Percentiles rank a stretch among this genome's conserved stretches.
Evolutionary conservation across 2,888 invertebrate genomes (phyloP).

Genomic region (Nebria salina): DNA sequence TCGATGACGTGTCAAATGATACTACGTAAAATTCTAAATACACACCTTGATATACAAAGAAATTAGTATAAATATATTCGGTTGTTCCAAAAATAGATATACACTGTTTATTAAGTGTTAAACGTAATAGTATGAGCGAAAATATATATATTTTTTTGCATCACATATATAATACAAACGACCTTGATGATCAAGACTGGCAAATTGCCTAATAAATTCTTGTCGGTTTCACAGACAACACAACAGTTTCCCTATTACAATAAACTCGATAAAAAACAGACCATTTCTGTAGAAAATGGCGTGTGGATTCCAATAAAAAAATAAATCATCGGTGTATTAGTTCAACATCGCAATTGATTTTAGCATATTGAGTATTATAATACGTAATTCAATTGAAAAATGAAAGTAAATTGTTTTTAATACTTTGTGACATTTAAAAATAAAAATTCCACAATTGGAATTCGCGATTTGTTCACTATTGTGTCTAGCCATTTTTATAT

Average conservation of each 20-base stretch:
- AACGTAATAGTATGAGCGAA: not conserved
- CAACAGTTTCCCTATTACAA: not conserved
- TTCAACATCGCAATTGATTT: not conserved
- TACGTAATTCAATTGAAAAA: not conserved
- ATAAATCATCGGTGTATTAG: too few relatives aligned
- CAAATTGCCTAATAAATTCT: not conserved
- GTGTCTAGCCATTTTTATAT: not conserved
- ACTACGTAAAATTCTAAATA: not conserved
- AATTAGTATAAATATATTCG: not conserved
- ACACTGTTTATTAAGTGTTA: not conserved
- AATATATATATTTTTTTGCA: not conserved
- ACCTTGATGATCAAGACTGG: not conserved
- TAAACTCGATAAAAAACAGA: not conserved
- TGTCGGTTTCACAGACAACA: constrained; percentile 1
- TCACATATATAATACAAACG: not conserved
- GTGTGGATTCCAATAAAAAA: not conserved
- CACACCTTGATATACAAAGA: not conserved
- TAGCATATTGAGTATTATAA: not conserved
- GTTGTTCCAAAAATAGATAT: not conserved
- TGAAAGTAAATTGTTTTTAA: not conserved
- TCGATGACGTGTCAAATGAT: not conserved
- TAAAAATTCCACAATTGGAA: not conserved
- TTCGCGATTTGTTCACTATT: not conserved
- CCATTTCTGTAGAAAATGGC: too few relatives aligned
- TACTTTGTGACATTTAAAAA: not conserved